phyloP scores from a whole-genome alignment of 2,113 vertebrate genomes.

The Cephalophus harveyi region DNA sequence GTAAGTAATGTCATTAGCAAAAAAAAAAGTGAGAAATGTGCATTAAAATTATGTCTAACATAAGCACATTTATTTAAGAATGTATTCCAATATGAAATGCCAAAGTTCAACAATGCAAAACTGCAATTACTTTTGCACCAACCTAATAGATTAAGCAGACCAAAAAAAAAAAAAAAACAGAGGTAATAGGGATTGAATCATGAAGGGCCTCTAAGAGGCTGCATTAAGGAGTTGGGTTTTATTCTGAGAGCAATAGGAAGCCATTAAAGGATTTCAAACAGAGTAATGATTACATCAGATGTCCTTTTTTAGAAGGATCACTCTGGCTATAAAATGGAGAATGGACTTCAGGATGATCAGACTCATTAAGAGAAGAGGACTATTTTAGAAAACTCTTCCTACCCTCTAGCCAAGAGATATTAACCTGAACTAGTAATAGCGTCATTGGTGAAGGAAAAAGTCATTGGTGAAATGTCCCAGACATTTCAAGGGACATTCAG shows the following conservation, averaged over 20 bases:
- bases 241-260: constrained; percentile 23
- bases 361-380: background rate
- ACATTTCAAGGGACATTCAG: background rate
- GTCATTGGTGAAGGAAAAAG: background rate
- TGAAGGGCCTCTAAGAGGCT: background rate
- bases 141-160: background rate
- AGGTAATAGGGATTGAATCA: background rate
- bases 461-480: background rate
- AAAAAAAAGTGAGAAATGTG: background rate
- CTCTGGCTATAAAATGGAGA: constrained; percentile 9
- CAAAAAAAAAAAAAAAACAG: background rate
- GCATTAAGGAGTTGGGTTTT: constrained; percentile 34
- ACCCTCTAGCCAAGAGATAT: background rate
- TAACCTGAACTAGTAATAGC: background rate
- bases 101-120: background rate
- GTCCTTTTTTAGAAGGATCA: constrained; percentile 36
- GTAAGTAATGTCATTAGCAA: background rate
- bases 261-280: constrained; percentile 37
- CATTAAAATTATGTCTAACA: background rate
- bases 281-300: constrained; percentile 27
- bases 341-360: background rate
- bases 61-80: background rate
- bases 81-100: background rate
- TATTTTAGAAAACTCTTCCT: background rate
- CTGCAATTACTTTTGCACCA: background rate